Evolutionary conservation across 2,888 invertebrate genomes (phyloP), one percentile per base, ranked within the genome.

Genomic region (Calameuta pallipes): DNA sequence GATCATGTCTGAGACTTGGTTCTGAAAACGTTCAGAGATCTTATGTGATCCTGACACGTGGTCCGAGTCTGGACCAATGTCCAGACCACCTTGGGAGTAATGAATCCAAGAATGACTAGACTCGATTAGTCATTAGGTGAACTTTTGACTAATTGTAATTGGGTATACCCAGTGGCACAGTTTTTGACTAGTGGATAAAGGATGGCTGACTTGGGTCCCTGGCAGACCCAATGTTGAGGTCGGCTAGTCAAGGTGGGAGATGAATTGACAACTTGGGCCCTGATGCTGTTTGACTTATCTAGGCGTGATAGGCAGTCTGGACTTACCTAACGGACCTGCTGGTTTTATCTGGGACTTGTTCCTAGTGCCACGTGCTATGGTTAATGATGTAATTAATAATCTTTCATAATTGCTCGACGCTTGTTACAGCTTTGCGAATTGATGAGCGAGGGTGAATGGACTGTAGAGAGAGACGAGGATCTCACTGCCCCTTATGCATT

Each of bases 401-500:
- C 35, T 69, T 75, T 76, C 78, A 70, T 56, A 75, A 76, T 37
- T 78, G 11, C 23, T 37, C 36, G n/a, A 34, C 33, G 31, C 33
- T 78, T 41, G 69, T 35, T 35, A 70, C 82, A 92, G 88, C 92
- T 95, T 13, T 95, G 95, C 88, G 87, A 92, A 9, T 90, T 92
- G 82, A 91, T 96, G 89, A 91, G 88, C 80, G 92, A 92, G 77
- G 94, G 93, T 41, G 94, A 94, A 83, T 96, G 96, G 96, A 96
- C 95, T 0, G 89, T 96, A 80, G 96, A 96, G 88, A 93, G 96
- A 78, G 96, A 96, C 84, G 95, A 96, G 88, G 96, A 96, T 91
- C 92, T 96, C 81, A 95, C 96, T 0, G 96, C 95, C 79, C 95
- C 96, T 83, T 96, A 96, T 87, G 95, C 96, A 86, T 96, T 95